Evolutionary conservation across 2,113 vertebrate genomes (phyloP), one percentile per base, ranked within the genome.

Genomic region (Vicugna pacos): DNA sequence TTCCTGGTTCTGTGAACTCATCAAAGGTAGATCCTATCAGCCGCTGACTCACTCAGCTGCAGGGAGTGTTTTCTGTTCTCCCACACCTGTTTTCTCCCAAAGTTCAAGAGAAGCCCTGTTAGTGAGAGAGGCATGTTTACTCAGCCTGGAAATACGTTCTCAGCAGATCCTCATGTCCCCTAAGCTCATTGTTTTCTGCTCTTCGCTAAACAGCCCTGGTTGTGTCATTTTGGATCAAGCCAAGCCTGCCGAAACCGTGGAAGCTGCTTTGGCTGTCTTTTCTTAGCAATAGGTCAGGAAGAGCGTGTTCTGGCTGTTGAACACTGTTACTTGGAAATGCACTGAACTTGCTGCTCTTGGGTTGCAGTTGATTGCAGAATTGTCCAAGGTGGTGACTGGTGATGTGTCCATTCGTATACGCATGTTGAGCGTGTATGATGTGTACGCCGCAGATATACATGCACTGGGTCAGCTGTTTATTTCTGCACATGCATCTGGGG

Each of bases 231-330:
- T 42, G 19, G 42, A 69, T 52, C 91, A 64, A 83, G 8, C 60
- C 62, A 67, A 50, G 16, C n/a, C 52, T 46, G 26, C 28, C 4
- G 19, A 76, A 92, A 50, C 62, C 9, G 14, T 1, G 3, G 65
- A 56, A 42, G 48, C 67, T 42, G 42, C 72, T 42, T 64, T 60
- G 76, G 22, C 89, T 81, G 20, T 65, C 35, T 91, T 96, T 87
- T 76, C 91, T 73, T 67, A 93, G 79, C 73, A 11, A 22, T 13
- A 35, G 88, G 69, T 75, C 56, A 81, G 67, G 88, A 76, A 90
- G 80, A 84, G 30, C 88, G 17, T 28, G 13, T 50, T 87, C 46
- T 14, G 30, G 67, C 48, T 88, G 93, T 88, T 67, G 62, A 84
- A 73, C 42, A 10, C 35, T 80, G n/a, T 72, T 79, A 46, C 77